These are phyloP conservation scores for Lordiphosa mommai DNA, from an alignment of 1,140 invertebrate genomes.

Conservation along the genomic window DNA sequence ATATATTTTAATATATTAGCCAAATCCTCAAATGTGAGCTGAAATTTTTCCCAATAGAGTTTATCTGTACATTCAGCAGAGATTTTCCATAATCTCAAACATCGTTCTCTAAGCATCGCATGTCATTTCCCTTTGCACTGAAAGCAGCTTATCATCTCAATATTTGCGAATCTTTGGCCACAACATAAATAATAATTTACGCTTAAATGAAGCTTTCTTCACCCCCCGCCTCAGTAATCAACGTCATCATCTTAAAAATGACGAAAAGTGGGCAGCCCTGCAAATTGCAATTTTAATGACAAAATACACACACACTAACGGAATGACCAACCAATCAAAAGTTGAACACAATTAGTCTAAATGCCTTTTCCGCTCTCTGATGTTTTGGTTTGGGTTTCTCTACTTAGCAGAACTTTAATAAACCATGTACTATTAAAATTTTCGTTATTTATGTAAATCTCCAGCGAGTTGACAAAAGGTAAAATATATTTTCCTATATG, in stretches of 20 bases:
- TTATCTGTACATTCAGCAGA: too few species aligned
- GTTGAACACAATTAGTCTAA: slow-evolving; percentile 64
- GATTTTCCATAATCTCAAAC: too few species aligned
- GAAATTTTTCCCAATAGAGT: too few species aligned
- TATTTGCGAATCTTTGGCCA: slow-evolving; percentile 1
- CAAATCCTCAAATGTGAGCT: too few species aligned
- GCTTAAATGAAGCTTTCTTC: not conserved
- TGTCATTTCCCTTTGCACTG: not conserved
- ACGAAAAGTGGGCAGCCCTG: slow-evolving; percentile 28
- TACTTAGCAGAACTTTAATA: slow-evolving; percentile 69
- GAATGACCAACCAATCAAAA: slow-evolving; percentile 57
- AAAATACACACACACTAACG: not conserved
- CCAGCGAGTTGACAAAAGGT: slow-evolving; percentile 54
- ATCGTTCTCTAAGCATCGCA: not conserved
- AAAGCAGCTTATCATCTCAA: not conserved
- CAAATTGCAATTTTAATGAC: slow-evolving; percentile 62
- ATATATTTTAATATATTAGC: too few species aligned
- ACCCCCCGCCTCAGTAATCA: not conserved
- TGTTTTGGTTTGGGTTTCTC: slow-evolving; percentile 17
- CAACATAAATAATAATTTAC: slow-evolving; percentile 38
- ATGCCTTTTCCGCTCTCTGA: slow-evolving; percentile 17
- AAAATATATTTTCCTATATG: slow-evolving; percentile 36
- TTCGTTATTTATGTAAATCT: slow-evolving; percentile 77
- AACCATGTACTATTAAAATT: slow-evolving; percentile 73
- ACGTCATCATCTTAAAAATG: slow-evolving; percentile 5